Conservation (phyloP, 2,888 invertebrate species). For the Amphimallon solstitiale region DNA sequence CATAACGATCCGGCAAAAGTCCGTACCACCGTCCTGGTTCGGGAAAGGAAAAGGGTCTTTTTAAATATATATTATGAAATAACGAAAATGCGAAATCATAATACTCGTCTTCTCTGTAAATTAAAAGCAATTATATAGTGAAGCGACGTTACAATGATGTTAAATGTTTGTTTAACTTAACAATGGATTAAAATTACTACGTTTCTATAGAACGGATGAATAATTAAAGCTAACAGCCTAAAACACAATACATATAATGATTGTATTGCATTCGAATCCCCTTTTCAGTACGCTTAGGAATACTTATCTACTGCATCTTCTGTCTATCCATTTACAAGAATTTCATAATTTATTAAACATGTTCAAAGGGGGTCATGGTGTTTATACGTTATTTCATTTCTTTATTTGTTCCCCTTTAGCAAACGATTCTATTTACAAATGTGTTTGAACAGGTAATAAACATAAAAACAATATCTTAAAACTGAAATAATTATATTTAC, state of each 20-base stretch:
- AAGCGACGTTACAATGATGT: constrained; percentile 62
- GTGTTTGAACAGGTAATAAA: too few species aligned
- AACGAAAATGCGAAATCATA: constrained; percentile 41
- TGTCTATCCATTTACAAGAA: constrained; percentile 27
- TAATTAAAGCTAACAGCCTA: constrained; percentile 61
- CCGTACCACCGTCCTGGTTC: too few species aligned
- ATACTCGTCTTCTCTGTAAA: constrained; percentile 61
- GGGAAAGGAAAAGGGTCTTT: background rate
- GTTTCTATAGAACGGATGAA: constrained; percentile 62
- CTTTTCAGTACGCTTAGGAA: background rate
- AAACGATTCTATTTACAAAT: too few species aligned
- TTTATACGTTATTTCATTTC: background rate
- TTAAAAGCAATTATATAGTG: constrained; percentile 64
- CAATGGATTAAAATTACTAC: constrained; percentile 65
- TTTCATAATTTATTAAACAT: constrained; percentile 29
- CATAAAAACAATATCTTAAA: too few species aligned
- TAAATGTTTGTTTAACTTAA: constrained; percentile 63
- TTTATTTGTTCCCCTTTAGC: background rate
- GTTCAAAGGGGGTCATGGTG: background rate
- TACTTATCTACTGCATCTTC: constrained; percentile 37
- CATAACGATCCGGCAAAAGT: too few species aligned
- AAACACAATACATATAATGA: constrained; percentile 59
- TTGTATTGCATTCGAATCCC: constrained; percentile 58
- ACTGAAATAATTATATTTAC: too few species aligned
- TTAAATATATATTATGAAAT: constrained; percentile 24